Evolutionary conservation across 2,888 invertebrate genomes (phyloP).

Genomic region (Nipponacmea schrenckii): DNA sequence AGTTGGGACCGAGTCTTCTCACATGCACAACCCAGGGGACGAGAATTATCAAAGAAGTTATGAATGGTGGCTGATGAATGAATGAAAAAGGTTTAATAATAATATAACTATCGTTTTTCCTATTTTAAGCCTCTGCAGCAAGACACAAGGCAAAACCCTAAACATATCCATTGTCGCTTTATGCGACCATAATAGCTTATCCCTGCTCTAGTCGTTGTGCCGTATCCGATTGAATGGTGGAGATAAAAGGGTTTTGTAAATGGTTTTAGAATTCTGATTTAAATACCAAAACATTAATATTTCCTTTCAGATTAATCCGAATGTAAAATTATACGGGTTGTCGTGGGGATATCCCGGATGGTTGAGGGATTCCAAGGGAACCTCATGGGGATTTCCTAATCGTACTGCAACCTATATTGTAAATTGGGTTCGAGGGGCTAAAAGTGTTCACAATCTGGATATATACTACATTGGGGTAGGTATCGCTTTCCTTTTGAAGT

Average conservation of each 20-base stretch:
- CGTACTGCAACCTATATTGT: conserved; percentile 59
- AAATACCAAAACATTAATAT: no score
- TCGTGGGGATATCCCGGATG: conserved; percentile 69
- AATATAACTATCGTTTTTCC: background rate
- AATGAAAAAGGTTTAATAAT: conserved; percentile 59
- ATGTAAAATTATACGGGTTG: conserved; percentile 65
- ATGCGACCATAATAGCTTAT: no score
- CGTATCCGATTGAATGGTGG: no score
- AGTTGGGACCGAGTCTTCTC: conserved; percentile 67
- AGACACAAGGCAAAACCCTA: no score
- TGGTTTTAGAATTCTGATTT: no score
- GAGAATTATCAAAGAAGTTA: conserved; percentile 65
- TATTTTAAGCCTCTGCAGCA: background rate
- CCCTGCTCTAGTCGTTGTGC: no score
- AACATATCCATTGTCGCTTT: no score
- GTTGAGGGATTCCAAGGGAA: conserved; percentile 56
- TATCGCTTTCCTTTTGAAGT: background rate
- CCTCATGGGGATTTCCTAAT: conserved; percentile 51
- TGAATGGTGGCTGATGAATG: conserved; percentile 68
- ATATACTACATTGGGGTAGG: conserved; percentile 66
- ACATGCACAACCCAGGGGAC: conserved; percentile 65
- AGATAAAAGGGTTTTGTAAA: no score
- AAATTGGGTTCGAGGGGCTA: conserved; percentile 63
- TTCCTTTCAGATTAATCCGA: conserved; percentile 64
- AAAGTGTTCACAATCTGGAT: conserved; percentile 52